A percentile compares a stretch with the other conserved stretches of the same genome.
These are phyloP conservation scores for Gymnothorax reevesii DNA, from an alignment of 2,797 vertebrate genomes.

Conservation along the genomic window DNA sequence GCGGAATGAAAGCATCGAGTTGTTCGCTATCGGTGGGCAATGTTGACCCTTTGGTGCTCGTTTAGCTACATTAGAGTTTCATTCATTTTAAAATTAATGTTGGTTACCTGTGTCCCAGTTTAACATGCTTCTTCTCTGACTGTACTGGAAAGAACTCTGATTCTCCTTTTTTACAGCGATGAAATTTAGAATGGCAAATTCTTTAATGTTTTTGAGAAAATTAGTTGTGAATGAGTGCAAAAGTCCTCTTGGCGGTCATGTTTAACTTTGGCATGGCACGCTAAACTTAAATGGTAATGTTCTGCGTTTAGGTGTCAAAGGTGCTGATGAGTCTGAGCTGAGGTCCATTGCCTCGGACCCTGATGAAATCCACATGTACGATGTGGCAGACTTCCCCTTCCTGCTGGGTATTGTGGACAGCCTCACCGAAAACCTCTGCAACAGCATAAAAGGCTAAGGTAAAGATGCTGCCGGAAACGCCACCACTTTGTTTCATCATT, in stretches of 20 bases:
- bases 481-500: background rate
- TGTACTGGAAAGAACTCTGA: background rate
- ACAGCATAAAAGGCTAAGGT: conserved; percentile 94
- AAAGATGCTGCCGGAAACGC: background rate
- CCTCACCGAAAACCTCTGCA: conserved; percentile 86
- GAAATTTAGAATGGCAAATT: background rate
- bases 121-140: background rate
- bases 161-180: background rate
- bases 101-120: background rate
- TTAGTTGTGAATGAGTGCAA: background rate
- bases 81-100: background rate
- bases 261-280: background rate
- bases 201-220: background rate
- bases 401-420: conserved; percentile 85
- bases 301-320: conserved; percentile 85
- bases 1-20: conserved; percentile 82
- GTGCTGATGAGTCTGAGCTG: conserved; percentile 90
- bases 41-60: conserved; percentile 21
- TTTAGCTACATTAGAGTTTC: background rate
- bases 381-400: conserved; percentile 89
- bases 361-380: conserved; percentile 89
- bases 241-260: background rate
- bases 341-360: conserved; percentile 89
- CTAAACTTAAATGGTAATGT: background rate
- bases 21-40: conserved; percentile 88